These are phyloP conservation scores for Hyalella azteca DNA, from an alignment of 2,888 invertebrate genomes.

Conservation along the genomic window DNA sequence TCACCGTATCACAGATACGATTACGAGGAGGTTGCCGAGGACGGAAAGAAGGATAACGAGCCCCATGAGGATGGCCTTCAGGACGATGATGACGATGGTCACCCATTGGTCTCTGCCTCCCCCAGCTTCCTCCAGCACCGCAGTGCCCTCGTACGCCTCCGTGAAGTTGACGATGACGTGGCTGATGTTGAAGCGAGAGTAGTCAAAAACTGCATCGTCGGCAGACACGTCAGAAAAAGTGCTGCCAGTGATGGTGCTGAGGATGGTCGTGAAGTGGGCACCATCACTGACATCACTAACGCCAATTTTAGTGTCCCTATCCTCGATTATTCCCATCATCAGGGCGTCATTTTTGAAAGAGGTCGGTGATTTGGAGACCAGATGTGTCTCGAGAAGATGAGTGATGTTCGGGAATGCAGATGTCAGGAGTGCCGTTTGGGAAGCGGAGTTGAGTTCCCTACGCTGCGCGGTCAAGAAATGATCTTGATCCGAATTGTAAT, in stretches of 20 bases:
- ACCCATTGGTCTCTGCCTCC: slow-evolving; percentile 6
- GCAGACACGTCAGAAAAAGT: background rate
- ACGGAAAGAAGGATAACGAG: slow-evolving; percentile 53
- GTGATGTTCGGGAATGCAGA: background rate
- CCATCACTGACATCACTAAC: slow-evolving; percentile 30
- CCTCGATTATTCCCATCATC: slow-evolving; percentile 32
- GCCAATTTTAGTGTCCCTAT: slow-evolving; percentile 13
- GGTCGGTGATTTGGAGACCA: background rate
- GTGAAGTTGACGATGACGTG: background rate
- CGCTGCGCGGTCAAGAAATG: background rate
- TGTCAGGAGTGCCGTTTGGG: background rate
- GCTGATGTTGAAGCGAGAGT: background rate
- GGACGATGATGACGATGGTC: slow-evolving; percentile 42
- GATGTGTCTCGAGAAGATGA: background rate
- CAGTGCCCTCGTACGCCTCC: background rate
- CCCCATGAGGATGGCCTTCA: slow-evolving; percentile 52
- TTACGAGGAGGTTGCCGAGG: slow-evolving; percentile 57
- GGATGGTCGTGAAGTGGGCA: background rate
- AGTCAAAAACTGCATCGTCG: background rate
- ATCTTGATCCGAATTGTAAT: background rate
- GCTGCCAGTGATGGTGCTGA: background rate
- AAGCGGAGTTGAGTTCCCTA: background rate
- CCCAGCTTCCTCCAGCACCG: slow-evolving; percentile 9
- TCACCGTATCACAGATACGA: slow-evolving; percentile 55
- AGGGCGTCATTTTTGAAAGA: slow-evolving; percentile 19